A percentile compares a stretch with the other conserved stretches of the same genome.
phyloP scores from a whole-genome alignment of 1,140 invertebrate species.

The Temnothorax curvispinosus region DNA sequence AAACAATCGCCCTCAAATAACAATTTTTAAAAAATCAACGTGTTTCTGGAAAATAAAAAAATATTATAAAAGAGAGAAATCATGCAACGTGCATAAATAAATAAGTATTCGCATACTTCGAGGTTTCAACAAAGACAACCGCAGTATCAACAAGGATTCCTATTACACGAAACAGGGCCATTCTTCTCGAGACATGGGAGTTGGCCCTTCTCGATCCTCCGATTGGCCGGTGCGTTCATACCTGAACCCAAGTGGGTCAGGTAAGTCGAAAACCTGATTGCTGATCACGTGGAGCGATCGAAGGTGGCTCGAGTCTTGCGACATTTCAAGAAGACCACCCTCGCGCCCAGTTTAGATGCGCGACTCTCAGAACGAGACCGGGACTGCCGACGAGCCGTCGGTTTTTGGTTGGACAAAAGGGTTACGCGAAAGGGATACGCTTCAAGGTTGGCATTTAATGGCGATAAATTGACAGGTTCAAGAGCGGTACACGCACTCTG shows the following conservation, averaged over 20 bases:
- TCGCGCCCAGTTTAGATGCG: background rate
- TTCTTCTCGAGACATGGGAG: background rate
- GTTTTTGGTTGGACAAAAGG: slow-evolving; percentile 9
- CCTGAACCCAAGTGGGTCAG: background rate
- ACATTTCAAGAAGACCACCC: background rate
- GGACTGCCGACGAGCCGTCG: background rate
- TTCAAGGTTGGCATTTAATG: slow-evolving; percentile 34
- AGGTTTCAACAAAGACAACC: background rate
- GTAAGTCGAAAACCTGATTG: background rate
- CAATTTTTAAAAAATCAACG: background rate
- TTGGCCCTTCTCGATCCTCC: background rate
- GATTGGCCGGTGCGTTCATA: background rate
- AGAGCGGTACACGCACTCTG: slow-evolving; percentile 32
- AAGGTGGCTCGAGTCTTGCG: background rate
- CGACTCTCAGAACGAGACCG: background rate
- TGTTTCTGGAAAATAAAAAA: background rate
- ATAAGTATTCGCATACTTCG: background rate
- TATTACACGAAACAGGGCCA: background rate
- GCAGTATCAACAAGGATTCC: background rate
- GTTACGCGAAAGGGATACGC: background rate
- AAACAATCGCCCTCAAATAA: background rate
- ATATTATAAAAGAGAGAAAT: background rate
- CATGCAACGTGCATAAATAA: background rate
- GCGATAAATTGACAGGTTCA: slow-evolving; percentile 50
- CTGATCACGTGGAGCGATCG: background rate